These are phyloP conservation scores for Arrhamphus sclerolepis DNA, from an alignment of 2,797 vertebrate species.

Conservation along the genomic window DNA sequence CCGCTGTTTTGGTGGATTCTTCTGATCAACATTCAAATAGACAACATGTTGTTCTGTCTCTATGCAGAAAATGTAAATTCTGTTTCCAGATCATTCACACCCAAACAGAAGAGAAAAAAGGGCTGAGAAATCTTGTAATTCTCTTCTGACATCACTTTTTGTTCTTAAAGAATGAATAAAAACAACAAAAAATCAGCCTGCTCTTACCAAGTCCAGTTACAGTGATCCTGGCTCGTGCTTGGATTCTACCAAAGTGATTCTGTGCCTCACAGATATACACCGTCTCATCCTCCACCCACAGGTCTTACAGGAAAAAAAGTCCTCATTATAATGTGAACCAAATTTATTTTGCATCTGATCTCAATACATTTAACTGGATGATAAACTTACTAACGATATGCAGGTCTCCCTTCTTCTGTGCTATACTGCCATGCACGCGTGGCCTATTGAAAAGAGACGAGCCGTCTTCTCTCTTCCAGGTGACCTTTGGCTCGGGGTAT, in stretches of 20 bases:
- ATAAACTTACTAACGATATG: slow-evolving; percentile 85
- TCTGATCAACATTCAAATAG: no score
- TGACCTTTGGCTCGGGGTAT: slow-evolving; percentile 88
- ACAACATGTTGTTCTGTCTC: no score
- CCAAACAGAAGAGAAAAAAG: neutral
- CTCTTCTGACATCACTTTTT: no score
- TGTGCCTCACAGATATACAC: slow-evolving; percentile 92
- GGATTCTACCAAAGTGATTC: slow-evolving; percentile 93
- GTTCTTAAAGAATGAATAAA: neutral
- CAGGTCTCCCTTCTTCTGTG: slow-evolving; percentile 83
- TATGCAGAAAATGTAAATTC: no score
- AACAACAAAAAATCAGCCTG: neutral
- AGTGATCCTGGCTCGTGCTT: slow-evolving; percentile 82
- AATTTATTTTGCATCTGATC: neutral
- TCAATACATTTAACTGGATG: neutral
- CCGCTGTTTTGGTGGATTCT: no score
- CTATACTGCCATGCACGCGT: slow-evolving; percentile 77
- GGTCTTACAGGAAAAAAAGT: slow-evolving; percentile 73
- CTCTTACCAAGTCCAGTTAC: slow-evolving; percentile 93
- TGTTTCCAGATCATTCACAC: no score
- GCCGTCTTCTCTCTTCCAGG: slow-evolving; percentile 86
- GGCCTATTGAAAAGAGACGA: slow-evolving; percentile 78
- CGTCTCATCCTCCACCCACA: slow-evolving; percentile 92
- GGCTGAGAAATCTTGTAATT: no score
- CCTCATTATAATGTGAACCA: neutral